These are phyloP conservation scores for Apodemia zela DNA, from an alignment of 2,888 invertebrate species.

Conservation along the genomic window DNA sequence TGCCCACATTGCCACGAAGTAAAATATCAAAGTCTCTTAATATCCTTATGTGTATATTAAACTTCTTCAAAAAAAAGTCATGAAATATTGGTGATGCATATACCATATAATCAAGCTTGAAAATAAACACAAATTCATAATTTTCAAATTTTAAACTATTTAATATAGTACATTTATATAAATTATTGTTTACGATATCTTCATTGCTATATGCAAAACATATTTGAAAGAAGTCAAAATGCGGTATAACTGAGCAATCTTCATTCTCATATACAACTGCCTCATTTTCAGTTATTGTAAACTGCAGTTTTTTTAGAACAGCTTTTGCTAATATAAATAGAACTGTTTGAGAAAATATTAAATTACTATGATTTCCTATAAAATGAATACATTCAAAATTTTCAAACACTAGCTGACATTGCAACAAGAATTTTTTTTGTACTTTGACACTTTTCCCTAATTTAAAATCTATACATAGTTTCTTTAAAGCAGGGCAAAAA, in stretches of 20 bases:
- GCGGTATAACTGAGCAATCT: conserved; percentile 23
- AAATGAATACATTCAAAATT: conserved; percentile 56
- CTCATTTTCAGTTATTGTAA: conserved; percentile 41
- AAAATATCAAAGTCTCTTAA: conserved; percentile 32
- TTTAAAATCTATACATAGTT: conserved; percentile 50
- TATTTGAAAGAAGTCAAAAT: conserved; percentile 29
- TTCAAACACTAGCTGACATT: conserved; percentile 49
- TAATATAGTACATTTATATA: conserved; percentile 35
- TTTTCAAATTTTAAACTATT: conserved; percentile 35
- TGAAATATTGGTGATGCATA: conserved; percentile 44
- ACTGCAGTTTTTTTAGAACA: conserved; percentile 44
- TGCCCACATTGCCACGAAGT: conserved; percentile 42
- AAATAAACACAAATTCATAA: conserved; percentile 48
- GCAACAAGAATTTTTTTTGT: conserved; percentile 36
- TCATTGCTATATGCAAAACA: conserved; percentile 22
- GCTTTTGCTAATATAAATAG: conserved; percentile 43
- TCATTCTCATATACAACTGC: conserved; percentile 29
- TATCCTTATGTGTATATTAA: conserved; percentile 37
- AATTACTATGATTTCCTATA: conserved; percentile 46
- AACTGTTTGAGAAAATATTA: conserved; percentile 44
- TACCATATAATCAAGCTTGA: conserved; percentile 34
- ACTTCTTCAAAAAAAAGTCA: conserved; percentile 45
- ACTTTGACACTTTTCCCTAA: conserved; percentile 39
- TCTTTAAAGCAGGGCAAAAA: conserved; percentile 52
- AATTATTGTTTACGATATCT: conserved; percentile 31